Base-by-base conservation (phyloP, 2,113 vertebrate genomes). In the Colius striatus region DNA sequence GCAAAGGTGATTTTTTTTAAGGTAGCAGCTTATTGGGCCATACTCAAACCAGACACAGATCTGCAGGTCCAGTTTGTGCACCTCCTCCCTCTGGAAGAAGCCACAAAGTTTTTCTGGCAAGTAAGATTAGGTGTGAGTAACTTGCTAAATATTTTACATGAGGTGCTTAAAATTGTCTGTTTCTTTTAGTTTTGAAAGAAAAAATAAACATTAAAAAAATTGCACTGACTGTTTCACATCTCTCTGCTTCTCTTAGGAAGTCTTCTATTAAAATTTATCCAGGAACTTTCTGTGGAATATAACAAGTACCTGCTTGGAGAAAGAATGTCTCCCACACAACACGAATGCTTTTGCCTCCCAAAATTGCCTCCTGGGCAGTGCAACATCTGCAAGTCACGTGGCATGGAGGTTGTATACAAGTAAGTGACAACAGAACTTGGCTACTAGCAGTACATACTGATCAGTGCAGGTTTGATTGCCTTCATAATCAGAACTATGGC, bases 211-310 rank as follows among this genome's bases (percentile, higher is more conserved):
- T 25, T 53, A 53, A 58, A 58, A 81, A 47, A 22, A 18, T 6
- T 27, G 10, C 47, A 25, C 45, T 60, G 23, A 79, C 8, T 11
- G 18, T 53, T 80, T 81, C 18, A 23, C 18, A 9, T 60, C 45
- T 67, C 11, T 50, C 63, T 91, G n/a, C 13, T 72, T 72, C 32
- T 54, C 18, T 7, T 77, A 98, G 98, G 98, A 72, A 51, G 30
- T 9, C 87, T 93, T 43, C 92, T 98, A 27, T 74, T 97, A 77
- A 76, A 93, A 41, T 98, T 98, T 48, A 87, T 94, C 20, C 76
- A 43, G 32, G 97, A 97, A 14, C 94, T 98, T 43, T 85, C 87
- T 23, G 10, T 38, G 15, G 92, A 84, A 26, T 98, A 98, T 30
- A 88, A 77, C 30, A 90, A 85, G 6, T 98, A 97, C 38, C 97